phyloP scores from a whole-genome alignment of 2,888 invertebrate species.

The Ophion ellenae region DNA sequence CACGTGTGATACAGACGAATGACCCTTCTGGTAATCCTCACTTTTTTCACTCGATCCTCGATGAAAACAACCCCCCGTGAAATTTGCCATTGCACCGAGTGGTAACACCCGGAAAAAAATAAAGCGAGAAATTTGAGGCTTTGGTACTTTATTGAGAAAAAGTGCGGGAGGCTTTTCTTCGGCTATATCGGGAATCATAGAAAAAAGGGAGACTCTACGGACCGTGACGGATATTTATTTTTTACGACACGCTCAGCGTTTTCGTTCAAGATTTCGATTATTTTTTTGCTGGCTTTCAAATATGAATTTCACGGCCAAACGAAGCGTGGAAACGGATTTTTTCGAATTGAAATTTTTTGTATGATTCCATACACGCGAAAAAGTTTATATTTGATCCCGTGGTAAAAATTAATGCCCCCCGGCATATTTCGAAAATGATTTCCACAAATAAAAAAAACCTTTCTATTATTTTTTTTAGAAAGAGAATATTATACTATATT shows the following conservation, averaged over 20 bases:
- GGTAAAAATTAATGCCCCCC: neutral
- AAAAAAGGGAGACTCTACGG: conserved; percentile 66
- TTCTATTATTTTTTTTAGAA: too few species aligned
- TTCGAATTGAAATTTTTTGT: conserved; percentile 20
- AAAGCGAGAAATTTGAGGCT: conserved; percentile 46
- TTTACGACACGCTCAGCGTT: conserved; percentile 37
- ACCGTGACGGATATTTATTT: conserved; percentile 65
- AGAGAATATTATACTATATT: too few species aligned
- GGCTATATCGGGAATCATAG: conserved; percentile 43
- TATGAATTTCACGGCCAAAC: conserved; percentile 36
- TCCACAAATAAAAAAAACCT: too few species aligned
- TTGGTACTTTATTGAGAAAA: conserved; percentile 31
- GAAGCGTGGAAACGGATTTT: conserved; percentile 56
- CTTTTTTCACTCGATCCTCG: neutral
- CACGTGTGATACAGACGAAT: too few species aligned
- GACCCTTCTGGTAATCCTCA: too few species aligned
- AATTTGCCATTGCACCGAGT: conserved; percentile 69
- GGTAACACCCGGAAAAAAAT: conserved; percentile 31
- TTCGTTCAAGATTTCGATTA: conserved; percentile 52
- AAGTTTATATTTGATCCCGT: too few species aligned
- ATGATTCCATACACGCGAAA: conserved; percentile 3
- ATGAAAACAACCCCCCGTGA: conserved; percentile 68
- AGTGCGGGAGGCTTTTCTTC: conserved; percentile 17
- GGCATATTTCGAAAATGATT: too few species aligned
- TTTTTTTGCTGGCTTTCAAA: conserved; percentile 4